Evolutionary conservation across 2,113 vertebrate species (phyloP), one percentile per base, ranked within the genome.

Genomic region (Pelodiscus sinensis): DNA sequence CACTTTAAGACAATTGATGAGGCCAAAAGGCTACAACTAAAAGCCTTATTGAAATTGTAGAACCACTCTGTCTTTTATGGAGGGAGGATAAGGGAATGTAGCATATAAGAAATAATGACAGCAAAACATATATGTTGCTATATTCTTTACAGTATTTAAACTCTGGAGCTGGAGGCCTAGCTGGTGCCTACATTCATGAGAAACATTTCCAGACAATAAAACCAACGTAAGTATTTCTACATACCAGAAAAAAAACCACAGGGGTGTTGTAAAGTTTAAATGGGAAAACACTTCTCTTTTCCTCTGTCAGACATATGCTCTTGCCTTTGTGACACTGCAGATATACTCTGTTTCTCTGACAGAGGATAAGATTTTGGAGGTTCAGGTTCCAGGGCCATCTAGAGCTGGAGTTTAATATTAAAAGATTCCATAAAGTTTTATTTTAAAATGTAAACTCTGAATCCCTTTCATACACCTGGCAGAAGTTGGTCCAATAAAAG

Each of bases 151-250:
- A 99, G 99, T 99, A 99, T 95, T 86, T 99, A 82, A 99, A 99
- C 92, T 98, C 99, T 27, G 99, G 99, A 82, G 99, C 99, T 31
- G 99, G 99, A 50, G 99, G 99, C 31, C 86, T 99, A 0, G 99
- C 98, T 10, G 99, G 96, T 77, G 99, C 98, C 0, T 99, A 98
- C 83, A 95, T 99, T 96, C 99, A 99, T 31, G 97, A 99, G 95
- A 99, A 99, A 25, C 98, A 99, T 92, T 96, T 93, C 65, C n/a
- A 95, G 84, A 97, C 91, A 3, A 81, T 99, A 93, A 98, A 98
- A 96, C 99, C 99, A 31, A 80, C 93, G 99, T 99, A 96, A 99
- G 99, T 99, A 95, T 52, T 3, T 84, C 79, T 92, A 65, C 31
- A 18, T 9, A 65, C 31, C 2, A 2, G 31, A 80, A n/a, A 35